A percentile compares a stretch with the other conserved stretches of the same genome.
Evolutionary conservation across 2,797 vertebrate genomes (phyloP).

Genomic region (Geotrypetes seraphini): DNA sequence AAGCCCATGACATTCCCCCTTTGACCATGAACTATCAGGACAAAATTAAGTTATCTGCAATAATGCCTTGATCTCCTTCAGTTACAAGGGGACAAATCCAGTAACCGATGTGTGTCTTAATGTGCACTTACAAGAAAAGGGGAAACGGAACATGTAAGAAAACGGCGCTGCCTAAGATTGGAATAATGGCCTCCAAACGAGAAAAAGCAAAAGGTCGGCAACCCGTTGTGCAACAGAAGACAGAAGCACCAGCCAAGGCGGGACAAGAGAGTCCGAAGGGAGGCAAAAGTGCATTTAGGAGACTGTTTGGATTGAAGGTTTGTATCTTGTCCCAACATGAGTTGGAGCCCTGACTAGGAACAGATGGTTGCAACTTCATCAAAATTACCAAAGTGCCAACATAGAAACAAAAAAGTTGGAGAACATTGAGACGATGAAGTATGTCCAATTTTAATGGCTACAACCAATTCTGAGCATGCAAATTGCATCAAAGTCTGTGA

Average conservation of each 20-base stretch:
- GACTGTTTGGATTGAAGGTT: constrained; percentile 84
- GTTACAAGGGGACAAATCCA: no score
- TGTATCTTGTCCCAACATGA: constrained; percentile 25
- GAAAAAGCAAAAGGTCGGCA: constrained; percentile 46
- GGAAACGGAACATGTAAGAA: neutral
- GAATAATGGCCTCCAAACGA: constrained; percentile 41
- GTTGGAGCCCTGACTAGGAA: constrained; percentile 34
- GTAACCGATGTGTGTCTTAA: neutral
- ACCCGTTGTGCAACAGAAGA: constrained; percentile 23
- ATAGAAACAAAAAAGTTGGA: no score
- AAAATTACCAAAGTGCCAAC: no score
- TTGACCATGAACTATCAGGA: no score
- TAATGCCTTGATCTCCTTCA: no score
- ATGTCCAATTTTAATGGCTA: neutral
- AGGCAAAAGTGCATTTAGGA: constrained; percentile 59
- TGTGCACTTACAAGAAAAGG: constrained; percentile 1
- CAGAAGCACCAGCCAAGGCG: constrained; percentile 34
- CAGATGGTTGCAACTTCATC: neutral
- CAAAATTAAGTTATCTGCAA: no score
- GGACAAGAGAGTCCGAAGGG: constrained; percentile 55
- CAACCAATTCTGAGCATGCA: neutral
- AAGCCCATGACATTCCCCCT: no score
- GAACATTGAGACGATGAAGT: no score
- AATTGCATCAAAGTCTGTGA: accelerated
- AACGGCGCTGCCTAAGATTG: constrained; percentile 27